A percentile compares a stretch with the other conserved stretches of the same genome.
phyloP scores from a whole-genome alignment of 2,797 vertebrate genomes.

The Eutrigla gurnardus region DNA sequence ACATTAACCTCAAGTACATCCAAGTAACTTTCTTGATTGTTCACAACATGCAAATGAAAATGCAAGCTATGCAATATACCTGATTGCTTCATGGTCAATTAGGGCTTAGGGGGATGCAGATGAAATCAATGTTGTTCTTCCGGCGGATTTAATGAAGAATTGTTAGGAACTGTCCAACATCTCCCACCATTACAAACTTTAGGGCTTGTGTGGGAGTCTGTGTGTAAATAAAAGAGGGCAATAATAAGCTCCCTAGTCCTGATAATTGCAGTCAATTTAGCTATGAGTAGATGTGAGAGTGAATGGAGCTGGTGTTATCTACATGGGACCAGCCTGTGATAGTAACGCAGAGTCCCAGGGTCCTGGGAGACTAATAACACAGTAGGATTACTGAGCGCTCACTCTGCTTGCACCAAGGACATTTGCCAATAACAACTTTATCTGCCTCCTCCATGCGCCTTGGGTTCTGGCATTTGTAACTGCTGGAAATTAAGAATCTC shows the following conservation, averaged over 20 bases:
- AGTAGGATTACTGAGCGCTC: slow-evolving; percentile 88
- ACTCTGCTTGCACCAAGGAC: slow-evolving; percentile 88
- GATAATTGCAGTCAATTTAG: slow-evolving; percentile 87
- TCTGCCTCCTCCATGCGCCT: slow-evolving; percentile 90
- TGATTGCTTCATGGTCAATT: slow-evolving; percentile 71
- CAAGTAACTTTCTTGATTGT: slow-evolving; percentile 50
- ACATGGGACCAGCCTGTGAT: slow-evolving; percentile 91
- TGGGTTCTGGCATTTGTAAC: slow-evolving; percentile 88
- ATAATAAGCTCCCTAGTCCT: slow-evolving; percentile 80
- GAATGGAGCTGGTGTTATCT: slow-evolving; percentile 89
- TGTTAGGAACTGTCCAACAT: slow-evolving; percentile 67
- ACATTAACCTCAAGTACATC: slow-evolving; percentile 26
- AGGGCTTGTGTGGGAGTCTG: slow-evolving; percentile 58
- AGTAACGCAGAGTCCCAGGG: slow-evolving; percentile 87
- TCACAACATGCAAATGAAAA: slow-evolving; percentile 56
- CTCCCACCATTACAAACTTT: slow-evolving; percentile 69
- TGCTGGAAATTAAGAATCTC: slow-evolving; percentile 90
- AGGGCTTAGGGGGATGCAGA: slow-evolving; percentile 65
- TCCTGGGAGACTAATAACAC: slow-evolving; percentile 92
- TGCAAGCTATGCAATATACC: slow-evolving; percentile 70
- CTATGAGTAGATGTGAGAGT: slow-evolving; percentile 84
- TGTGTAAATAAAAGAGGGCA: slow-evolving; percentile 81
- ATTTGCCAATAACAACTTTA: slow-evolving; percentile 97
- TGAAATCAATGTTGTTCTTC: slow-evolving; percentile 64
- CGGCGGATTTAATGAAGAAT: slow-evolving; percentile 66